Percentiles rank a stretch among this genome's conserved stretches.
These are phyloP conservation scores for Lepidocolaptes lacrymiger DNA, from an alignment of 2,797 vertebrate species.

Conservation along the genomic window DNA sequence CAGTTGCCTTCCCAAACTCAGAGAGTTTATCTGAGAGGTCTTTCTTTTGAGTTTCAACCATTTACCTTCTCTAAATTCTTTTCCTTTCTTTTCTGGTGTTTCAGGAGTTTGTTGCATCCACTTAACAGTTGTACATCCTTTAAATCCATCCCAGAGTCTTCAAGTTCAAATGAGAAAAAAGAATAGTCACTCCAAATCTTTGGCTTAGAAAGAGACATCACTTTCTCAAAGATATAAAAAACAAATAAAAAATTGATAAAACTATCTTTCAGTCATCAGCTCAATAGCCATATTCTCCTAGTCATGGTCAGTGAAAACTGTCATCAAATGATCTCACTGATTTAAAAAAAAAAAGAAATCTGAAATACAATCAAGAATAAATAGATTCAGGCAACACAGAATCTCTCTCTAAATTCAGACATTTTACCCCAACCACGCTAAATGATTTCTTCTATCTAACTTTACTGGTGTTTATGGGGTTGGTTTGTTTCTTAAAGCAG, in stretches of 20 bases:
- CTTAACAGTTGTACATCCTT: neutral
- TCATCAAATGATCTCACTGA: neutral
- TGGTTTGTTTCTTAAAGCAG: neutral
- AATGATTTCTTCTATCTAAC: neutral
- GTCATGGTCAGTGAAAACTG: neutral
- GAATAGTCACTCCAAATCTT: neutral
- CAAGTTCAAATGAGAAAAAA: fast-evolving
- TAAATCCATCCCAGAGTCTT: neutral
- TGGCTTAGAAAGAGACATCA: neutral
- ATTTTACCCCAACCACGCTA: neutral
- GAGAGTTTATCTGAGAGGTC: neutral
- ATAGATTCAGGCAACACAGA: neutral
- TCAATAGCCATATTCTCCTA: neutral
- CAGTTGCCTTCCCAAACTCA: neutral
- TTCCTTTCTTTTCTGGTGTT: neutral
- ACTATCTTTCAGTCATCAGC: neutral
- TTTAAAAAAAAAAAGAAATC: neutral
- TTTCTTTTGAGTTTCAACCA: neutral
- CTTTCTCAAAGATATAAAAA: neutral
- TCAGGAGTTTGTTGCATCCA: neutral
- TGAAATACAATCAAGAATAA: neutral
- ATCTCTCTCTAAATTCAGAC: neutral
- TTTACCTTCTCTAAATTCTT: neutral
- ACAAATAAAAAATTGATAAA: neutral
- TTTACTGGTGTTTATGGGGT: neutral